Evolutionary conservation across 2,888 invertebrate genomes (phyloP).

Genomic region (Cotesia congregata): DNA sequence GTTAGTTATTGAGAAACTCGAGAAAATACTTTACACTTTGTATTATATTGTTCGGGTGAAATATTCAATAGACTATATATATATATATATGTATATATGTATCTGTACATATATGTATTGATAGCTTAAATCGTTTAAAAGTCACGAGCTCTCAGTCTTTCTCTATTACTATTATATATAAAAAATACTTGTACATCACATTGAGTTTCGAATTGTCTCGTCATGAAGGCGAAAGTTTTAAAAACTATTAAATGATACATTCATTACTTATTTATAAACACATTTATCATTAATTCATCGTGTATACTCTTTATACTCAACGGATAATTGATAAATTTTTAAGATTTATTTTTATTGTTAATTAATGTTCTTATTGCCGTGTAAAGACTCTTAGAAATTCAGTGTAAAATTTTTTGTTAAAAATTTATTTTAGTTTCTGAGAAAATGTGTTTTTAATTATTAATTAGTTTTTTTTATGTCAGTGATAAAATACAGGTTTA

Average conservation of each 20-base stretch:
- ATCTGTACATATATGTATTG: neutral
- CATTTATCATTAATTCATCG: conserved; percentile 21
- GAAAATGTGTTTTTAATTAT: no score
- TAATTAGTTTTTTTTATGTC: no score
- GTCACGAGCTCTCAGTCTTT: neutral
- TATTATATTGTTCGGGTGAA: neutral
- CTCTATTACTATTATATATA: neutral
- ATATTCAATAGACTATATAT: neutral
- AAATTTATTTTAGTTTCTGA: no score
- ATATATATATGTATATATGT: neutral
- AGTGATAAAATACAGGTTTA: no score
- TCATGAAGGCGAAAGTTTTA: conserved; percentile 34
- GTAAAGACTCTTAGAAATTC: no score
- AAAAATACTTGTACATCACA: neutral
- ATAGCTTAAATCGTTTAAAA: conserved; percentile 6
- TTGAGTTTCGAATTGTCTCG: conserved; percentile 19
- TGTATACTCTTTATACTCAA: neutral
- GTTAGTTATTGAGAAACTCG: neutral
- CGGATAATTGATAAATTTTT: neutral
- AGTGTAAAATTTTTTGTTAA: no score
- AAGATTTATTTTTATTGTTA: neutral
- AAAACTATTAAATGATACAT: neutral
- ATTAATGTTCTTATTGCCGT: no score
- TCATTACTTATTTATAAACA: conserved; percentile 16
- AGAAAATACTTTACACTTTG: neutral